Conservation (phyloP, 1,140 invertebrate genomes). For the Maniola jurtina region DNA sequence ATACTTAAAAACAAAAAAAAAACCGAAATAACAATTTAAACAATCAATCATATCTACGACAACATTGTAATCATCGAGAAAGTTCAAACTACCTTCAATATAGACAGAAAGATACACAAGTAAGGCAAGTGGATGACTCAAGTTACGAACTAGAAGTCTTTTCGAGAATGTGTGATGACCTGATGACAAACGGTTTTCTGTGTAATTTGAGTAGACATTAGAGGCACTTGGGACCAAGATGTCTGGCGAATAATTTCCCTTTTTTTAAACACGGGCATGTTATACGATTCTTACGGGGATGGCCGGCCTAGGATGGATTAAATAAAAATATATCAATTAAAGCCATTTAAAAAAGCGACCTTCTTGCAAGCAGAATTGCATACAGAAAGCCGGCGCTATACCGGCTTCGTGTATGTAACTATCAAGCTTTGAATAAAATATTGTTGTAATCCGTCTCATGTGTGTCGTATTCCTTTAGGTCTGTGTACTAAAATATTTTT, state of each 20-base stretch:
- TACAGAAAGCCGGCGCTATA: no score
- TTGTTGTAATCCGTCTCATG: no score
- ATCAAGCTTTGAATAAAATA: no score
- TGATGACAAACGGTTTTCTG: slow-evolving; percentile 24
- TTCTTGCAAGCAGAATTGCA: no score
- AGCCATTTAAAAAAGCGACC: no score
- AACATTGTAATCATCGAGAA: slow-evolving; percentile 57
- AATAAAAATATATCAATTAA: no score
- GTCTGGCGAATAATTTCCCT: background rate
- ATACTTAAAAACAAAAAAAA: slow-evolving; percentile 22
- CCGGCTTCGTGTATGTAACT: no score
- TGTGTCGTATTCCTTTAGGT: no score
- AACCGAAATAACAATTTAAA: slow-evolving; percentile 32
- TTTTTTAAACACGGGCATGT: background rate
- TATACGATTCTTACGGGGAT: background rate
- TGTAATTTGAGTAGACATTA: slow-evolving; percentile 21
- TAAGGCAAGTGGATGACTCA: slow-evolving; percentile 74
- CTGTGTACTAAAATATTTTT: no score
- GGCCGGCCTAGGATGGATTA: no score
- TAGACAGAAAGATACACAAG: slow-evolving; percentile 77
- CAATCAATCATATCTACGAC: slow-evolving; percentile 54
- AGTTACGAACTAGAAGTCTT: slow-evolving; percentile 58
- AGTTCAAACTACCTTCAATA: slow-evolving; percentile 66
- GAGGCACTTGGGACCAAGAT: slow-evolving; percentile 19
- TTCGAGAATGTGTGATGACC: slow-evolving; percentile 45